phyloP scores from a whole-genome alignment of 2,113 vertebrate genomes.

The Tauraco erythrolophus region DNA sequence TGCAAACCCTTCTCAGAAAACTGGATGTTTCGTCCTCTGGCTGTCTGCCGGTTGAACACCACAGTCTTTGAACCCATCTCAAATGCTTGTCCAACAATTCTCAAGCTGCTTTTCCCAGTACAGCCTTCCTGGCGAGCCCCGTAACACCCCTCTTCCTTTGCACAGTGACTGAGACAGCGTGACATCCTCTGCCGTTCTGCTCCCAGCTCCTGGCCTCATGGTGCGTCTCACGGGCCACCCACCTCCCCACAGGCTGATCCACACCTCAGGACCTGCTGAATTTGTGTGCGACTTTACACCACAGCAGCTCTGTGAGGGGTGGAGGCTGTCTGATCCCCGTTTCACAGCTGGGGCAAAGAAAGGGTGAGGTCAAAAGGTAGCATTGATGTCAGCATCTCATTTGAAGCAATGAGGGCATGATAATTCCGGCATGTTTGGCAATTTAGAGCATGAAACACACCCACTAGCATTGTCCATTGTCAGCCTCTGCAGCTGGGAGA shows the following conservation, averaged over 20 bases:
- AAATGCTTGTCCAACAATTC: neutral
- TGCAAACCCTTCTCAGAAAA: neutral
- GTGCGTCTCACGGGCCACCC: neutral
- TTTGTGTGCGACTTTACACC: neutral
- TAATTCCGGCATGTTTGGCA: neutral
- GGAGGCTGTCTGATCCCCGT: neutral
- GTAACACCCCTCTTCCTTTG: fast-evolving
- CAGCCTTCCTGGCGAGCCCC: neutral
- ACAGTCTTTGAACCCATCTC: neutral
- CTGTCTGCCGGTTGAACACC: neutral
- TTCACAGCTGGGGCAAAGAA: neutral
- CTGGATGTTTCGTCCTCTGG: neutral
- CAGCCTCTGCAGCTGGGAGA: neutral
- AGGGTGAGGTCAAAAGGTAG: neutral
- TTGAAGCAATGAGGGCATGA: neutral
- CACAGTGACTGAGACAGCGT: fast-evolving
- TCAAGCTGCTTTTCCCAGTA: neutral
- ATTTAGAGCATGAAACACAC: neutral
- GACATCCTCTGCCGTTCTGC: neutral
- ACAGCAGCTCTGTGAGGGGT: fast-evolving
- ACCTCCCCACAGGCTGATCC: neutral
- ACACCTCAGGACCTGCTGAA: neutral
- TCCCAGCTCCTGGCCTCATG: neutral
- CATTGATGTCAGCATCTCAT: neutral
- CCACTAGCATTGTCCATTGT: neutral